Evolutionary conservation across 2,797 vertebrate genomes (phyloP), one percentile per base, ranked within the genome.

Genomic region (Thamnophis elegans): DNA sequence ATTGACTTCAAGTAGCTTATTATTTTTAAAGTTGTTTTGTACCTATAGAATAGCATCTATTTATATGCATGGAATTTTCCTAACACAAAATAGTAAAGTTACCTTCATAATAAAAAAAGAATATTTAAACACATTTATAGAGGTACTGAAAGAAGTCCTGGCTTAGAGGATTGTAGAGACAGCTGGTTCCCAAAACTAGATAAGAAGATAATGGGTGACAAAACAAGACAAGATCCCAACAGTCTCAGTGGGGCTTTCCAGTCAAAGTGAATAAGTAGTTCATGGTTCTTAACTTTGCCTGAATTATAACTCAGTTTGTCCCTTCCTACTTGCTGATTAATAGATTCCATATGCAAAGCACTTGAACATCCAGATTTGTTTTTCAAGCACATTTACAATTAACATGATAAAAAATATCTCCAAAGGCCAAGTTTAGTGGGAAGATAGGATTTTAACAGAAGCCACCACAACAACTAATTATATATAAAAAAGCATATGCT

Each of bases 361-460:
- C 32, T 53, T 87, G n/a, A 25, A 36, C 13, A 89, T 78, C 32
- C 53, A 92, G 7, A 28, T 89, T 91, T 92, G 59, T 88, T 32
- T 87, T 95, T 62, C 85, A 82, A 8, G 16, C 2, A 87, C 5
- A 92, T 92, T 65, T 87, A 11, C 3, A 54, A 59, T 59, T 36
- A 53, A 53, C 56, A 68, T 90, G 58, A 92, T 90, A 8, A 54
- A 53, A 26, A 91, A 58, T 20, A 26, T 5, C 9, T 10, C 20
- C 20, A 32, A 59, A 82, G 89, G 55, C 88, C 94, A 82, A 91
- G 54, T 54, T 93, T 85, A 36, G 60, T 55, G 47, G 7, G 1
- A 68, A 73, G 85, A 20, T 73, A 22, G 88, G n/a, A 91, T 93
- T 78, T 89, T 92, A 96, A 73, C 26, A 93, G 73, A 82, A 87